Evolutionary conservation across 1,140 invertebrate species (phyloP).

Genomic region (Lordiphosa mommai): DNA sequence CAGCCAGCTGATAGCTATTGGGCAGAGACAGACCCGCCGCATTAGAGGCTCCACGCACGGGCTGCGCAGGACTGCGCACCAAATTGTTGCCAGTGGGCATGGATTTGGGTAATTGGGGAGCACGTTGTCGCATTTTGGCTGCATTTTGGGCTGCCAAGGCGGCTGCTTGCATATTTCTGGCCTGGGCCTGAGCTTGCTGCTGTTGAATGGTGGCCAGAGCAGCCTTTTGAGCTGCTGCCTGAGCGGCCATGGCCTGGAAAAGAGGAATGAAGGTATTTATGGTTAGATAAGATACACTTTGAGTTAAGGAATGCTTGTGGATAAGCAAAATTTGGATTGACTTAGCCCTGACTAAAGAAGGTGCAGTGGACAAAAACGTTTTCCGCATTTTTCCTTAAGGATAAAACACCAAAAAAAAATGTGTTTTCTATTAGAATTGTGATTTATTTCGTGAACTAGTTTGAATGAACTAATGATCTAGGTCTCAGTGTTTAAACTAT

Average conservation of each 20-base stretch:
- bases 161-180: conserved; percentile 71
- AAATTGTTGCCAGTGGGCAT: conserved; percentile 38
- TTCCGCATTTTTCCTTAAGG: too few relatives aligned
- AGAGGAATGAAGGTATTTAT: background rate
- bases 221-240: conserved; percentile 77
- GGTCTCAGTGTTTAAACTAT: too few relatives aligned
- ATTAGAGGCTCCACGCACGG: conserved; percentile 43
- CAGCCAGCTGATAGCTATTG: conserved; percentile 72
- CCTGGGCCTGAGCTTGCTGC: conserved; percentile 66
- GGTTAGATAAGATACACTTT: background rate
- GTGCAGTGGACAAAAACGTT: too few relatives aligned
- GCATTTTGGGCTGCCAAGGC: conserved; percentile 74
- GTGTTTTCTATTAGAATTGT: too few relatives aligned
- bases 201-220: conserved; percentile 73
- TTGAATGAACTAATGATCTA: too few relatives aligned
- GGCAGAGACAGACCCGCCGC: conserved; percentile 59
- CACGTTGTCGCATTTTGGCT: conserved; percentile 66
- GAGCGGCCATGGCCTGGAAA: conserved; percentile 76
- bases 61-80: conserved; percentile 53
- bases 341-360: too few relatives aligned
- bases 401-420: too few relatives aligned
- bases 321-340: too few relatives aligned
- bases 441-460: too few relatives aligned
- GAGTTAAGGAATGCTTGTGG: too few relatives aligned
- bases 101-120: conserved; percentile 50